Percentiles rank a stretch among this genome's conserved stretches.
phyloP scores from a whole-genome alignment of 2,113 vertebrate genomes.

The Pelecanus crispus region DNA sequence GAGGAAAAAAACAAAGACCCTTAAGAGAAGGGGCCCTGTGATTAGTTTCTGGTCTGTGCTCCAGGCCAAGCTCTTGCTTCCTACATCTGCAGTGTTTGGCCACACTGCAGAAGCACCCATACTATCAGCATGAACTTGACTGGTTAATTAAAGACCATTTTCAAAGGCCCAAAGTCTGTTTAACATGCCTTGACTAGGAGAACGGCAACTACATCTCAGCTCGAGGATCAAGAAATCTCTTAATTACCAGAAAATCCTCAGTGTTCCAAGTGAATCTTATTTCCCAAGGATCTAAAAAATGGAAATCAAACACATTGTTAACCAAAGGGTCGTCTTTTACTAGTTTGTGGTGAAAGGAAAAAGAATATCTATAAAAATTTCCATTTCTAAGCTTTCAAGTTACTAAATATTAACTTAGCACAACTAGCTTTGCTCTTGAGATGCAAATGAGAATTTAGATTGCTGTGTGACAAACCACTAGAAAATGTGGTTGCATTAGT shows the following conservation, averaged over 20 bases:
- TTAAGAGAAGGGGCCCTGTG: not conserved
- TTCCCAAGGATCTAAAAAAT: not conserved
- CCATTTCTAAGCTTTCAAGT: not conserved
- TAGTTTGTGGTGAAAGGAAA: not conserved
- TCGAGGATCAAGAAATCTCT: not conserved
- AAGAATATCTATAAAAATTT: not conserved
- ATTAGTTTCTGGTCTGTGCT: not conserved
- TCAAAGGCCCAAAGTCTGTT: not conserved
- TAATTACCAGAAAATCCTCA: not conserved
- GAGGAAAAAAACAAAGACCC: not conserved
- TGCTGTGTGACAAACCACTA: not conserved
- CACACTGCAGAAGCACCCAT: not conserved
- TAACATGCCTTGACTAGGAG: not conserved
- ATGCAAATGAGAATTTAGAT: slow-evolving; percentile 3
- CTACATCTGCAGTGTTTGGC: not conserved
- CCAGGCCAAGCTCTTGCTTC: not conserved
- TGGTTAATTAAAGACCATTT: not conserved
- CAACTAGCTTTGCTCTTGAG: not conserved
- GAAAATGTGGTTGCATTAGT: not conserved
- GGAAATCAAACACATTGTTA: not conserved
- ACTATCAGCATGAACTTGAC: not conserved
- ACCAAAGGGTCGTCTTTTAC: not conserved
- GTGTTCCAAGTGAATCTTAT: not conserved
- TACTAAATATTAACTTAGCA: slow-evolving; percentile 3
- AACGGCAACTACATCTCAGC: not conserved